Conservation (phyloP, 2,797 vertebrate species). For the Myotis vivesi region DNA sequence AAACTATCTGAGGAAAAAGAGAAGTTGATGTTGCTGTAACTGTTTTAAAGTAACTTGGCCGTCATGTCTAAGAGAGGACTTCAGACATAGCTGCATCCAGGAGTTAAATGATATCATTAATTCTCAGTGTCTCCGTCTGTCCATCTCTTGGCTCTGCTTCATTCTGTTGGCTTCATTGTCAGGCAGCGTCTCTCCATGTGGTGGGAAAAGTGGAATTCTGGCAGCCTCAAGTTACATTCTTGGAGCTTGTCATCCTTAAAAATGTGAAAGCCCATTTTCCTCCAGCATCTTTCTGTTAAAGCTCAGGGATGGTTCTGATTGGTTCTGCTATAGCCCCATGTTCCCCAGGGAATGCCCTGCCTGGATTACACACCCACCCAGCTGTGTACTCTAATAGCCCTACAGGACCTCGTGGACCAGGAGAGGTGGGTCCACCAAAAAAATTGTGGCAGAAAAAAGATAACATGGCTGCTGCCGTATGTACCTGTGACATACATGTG, state of each 20-base stretch:
- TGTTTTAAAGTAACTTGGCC: not conserved
- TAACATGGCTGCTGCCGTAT: accelerated
- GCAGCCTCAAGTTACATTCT: not conserved
- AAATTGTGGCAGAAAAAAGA: not conserved
- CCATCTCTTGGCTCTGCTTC: not conserved
- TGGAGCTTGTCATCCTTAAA: not conserved
- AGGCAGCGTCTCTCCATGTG: not conserved
- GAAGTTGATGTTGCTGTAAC: not conserved
- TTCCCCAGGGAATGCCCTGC: not conserved
- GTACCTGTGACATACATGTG: accelerated
- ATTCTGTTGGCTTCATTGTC: not conserved
- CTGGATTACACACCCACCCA: too few relatives aligned
- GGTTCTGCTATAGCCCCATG: not conserved
- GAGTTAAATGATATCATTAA: not conserved
- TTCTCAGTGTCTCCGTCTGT: not conserved
- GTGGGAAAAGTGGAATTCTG: not conserved
- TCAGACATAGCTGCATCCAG: not conserved
- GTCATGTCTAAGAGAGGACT: not conserved
- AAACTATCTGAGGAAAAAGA: not conserved
- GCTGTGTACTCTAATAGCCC: not conserved
- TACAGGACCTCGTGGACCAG: accelerated
- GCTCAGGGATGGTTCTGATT: not conserved
- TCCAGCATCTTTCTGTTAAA: not conserved
- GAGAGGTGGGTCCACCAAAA: not conserved
- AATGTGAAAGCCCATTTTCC: not conserved